Conservation (phyloP, 2,888 invertebrate genomes). For the Cerceris ruficornis region DNA sequence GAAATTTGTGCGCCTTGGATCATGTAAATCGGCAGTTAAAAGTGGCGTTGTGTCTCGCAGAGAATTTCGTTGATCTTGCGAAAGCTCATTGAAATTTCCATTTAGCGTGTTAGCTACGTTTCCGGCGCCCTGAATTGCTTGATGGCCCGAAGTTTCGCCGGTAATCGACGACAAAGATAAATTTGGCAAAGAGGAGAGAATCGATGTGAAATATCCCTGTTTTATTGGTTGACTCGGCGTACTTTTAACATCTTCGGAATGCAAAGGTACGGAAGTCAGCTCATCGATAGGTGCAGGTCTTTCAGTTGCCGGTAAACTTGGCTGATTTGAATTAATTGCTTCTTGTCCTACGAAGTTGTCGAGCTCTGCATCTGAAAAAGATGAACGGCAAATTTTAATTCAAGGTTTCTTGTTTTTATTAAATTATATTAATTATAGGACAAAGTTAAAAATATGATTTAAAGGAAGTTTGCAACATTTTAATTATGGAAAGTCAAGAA, state of each 20-base stretch:
- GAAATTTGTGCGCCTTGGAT: constrained; percentile 34
- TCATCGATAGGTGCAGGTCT: constrained; percentile 18
- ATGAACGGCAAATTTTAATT: constrained; percentile 4
- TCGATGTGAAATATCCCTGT: constrained; percentile 77
- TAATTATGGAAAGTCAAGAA: too few relatives aligned
- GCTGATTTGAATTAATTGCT: constrained; percentile 32
- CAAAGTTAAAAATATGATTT: too few relatives aligned
- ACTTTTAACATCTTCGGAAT: constrained; percentile 41
- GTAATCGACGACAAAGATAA: constrained; percentile 74
- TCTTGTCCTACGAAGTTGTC: constrained; percentile 73
- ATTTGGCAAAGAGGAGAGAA: constrained; percentile 77
- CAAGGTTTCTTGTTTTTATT: too few relatives aligned
- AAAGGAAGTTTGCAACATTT: too few relatives aligned
- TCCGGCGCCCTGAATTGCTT: constrained; percentile 36
- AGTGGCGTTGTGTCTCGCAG: constrained; percentile 44
- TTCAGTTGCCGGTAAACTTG: background rate
- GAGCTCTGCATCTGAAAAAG: constrained; percentile 70
- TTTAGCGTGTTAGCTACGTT: constrained; percentile 24
- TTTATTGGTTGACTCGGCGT: constrained; percentile 48
- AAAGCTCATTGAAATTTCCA: constrained; percentile 41
- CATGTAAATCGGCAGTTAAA: constrained; percentile 46
- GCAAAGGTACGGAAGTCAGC: constrained; percentile 25
- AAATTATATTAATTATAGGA: too few relatives aligned
- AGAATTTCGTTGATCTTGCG: constrained; percentile 45
- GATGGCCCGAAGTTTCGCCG: constrained; percentile 57